phyloP scores from a whole-genome alignment of 2,113 vertebrate genomes.

The Typhlomys cinereus region DNA sequence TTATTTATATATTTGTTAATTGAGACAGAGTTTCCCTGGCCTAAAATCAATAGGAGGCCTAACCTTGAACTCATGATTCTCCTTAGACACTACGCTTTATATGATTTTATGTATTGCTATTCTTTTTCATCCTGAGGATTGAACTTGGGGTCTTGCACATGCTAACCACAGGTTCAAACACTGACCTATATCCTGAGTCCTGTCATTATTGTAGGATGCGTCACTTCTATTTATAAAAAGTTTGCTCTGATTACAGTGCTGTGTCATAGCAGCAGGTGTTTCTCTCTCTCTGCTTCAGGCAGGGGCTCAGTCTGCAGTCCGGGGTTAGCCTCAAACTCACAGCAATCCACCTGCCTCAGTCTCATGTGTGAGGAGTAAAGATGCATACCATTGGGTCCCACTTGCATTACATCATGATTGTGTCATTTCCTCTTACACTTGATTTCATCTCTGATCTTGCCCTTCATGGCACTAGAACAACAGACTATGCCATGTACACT shows the following conservation, averaged over 20 bases:
- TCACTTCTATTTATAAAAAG: not conserved
- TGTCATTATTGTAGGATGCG: not conserved
- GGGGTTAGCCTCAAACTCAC: not conserved
- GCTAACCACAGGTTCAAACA: not conserved
- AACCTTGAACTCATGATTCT: too few species aligned
- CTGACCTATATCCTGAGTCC: not conserved
- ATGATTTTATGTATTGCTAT: not conserved
- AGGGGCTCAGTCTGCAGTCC: not conserved
- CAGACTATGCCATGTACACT: not conserved
- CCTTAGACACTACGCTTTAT: too few species aligned
- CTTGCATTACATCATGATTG: not conserved
- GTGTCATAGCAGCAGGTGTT: not conserved
- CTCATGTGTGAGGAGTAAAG: not conserved
- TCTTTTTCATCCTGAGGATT: not conserved
- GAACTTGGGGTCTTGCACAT: not conserved
- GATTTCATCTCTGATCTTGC: not conserved
- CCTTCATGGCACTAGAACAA: not conserved
- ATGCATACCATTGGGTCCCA: not conserved
- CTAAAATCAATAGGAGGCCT: too few species aligned
- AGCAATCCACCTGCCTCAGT: not conserved
- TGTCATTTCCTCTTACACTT: not conserved
- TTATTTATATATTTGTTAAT: too few species aligned
- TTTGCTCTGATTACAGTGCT: not conserved
- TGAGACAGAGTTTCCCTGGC: too few species aligned
- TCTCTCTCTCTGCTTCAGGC: not conserved